These are phyloP conservation scores for Agrochola lota DNA, from an alignment of 2,888 invertebrate species.

Conservation along the genomic window DNA sequence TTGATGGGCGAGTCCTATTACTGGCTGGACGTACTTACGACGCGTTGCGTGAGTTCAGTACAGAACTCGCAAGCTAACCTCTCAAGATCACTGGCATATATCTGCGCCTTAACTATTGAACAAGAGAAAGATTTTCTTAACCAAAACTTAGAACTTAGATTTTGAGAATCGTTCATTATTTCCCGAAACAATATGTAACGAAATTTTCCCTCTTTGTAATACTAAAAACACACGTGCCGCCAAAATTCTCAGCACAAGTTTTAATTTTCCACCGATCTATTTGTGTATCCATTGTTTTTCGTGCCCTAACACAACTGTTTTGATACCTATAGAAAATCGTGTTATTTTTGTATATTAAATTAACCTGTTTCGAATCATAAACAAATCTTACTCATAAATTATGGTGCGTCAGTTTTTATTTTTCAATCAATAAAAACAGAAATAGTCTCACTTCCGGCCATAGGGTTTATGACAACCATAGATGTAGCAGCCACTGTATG, in stretches of 20 bases:
- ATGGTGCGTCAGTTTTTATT: conserved; percentile 72
- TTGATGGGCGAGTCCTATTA: no score
- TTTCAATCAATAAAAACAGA: conserved; percentile 82
- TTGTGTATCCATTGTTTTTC: conserved; percentile 49
- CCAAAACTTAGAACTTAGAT: not conserved
- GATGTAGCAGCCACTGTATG: conserved; percentile 65
- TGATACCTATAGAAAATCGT: conserved; percentile 52
- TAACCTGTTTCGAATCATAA: conserved; percentile 66
- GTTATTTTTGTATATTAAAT: conserved; percentile 65
- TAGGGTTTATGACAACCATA: conserved; percentile 72
- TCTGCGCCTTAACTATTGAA: not conserved
- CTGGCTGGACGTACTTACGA: no score
- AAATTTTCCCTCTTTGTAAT: conserved; percentile 40
- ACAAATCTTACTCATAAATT: conserved; percentile 71
- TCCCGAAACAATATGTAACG: conserved; percentile 27
- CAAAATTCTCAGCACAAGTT: conserved; percentile 44
- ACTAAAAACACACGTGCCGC: conserved; percentile 57
- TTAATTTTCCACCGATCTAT: conserved; percentile 48
- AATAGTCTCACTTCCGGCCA: conserved; percentile 79
- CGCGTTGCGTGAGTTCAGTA: no score
- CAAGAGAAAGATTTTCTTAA: conserved; percentile 12
- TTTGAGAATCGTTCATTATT: conserved; percentile 39
- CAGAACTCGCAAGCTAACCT: no score
- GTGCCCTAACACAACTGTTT: conserved; percentile 60
- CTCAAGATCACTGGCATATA: no score